Conservation (phyloP, 2,797 vertebrate species). For the Tolypeutes matacus region DNA sequence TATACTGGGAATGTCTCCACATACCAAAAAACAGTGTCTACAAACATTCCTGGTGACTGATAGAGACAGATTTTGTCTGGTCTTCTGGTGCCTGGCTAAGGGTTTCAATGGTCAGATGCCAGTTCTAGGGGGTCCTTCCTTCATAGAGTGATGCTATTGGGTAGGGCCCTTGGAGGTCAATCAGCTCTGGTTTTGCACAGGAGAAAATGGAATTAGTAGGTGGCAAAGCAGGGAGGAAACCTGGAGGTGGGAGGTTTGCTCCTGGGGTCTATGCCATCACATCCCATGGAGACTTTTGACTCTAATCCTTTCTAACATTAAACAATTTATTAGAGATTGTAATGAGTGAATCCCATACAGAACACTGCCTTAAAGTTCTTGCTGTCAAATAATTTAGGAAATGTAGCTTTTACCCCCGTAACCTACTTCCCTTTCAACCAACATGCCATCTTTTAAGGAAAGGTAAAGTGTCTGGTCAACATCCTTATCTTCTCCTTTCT, state of each 20-base stretch:
- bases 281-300: neutral
- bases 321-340: neutral
- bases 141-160: neutral
- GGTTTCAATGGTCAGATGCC: rapidly evolving
- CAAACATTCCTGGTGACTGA: neutral
- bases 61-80: neutral
- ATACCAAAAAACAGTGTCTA: neutral
- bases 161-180: neutral
- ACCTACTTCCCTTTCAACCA: neutral
- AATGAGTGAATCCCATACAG: neutral
- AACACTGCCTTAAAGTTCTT: neutral
- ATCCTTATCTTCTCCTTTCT: slow-evolving; percentile 15
- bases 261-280: neutral
- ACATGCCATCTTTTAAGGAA: neutral
- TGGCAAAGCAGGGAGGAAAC: neutral
- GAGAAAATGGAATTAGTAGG: neutral
- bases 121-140: neutral
- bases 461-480: slow-evolving; percentile 57
- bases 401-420: neutral
- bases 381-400: neutral
- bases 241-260: neutral
- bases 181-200: neutral
- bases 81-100: neutral
- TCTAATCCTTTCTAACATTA: neutral
- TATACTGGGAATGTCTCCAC: neutral